phyloP scores from a whole-genome alignment of 2,888 invertebrate genomes.

The Villa cingulata region DNA sequence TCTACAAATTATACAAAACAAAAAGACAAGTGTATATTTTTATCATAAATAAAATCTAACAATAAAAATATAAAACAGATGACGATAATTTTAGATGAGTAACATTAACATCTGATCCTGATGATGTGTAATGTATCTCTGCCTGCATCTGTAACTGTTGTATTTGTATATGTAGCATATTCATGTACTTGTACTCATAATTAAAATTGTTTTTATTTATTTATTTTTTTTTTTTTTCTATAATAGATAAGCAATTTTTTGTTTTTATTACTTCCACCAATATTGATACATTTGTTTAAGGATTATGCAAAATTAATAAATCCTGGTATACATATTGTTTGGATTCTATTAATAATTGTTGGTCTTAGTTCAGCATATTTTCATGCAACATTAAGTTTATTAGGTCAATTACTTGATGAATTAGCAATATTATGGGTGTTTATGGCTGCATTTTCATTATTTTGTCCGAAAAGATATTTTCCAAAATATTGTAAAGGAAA shows the following conservation, averaged over 20 bases:
- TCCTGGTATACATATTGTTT: conserved; percentile 65
- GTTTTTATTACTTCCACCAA: conserved; percentile 63
- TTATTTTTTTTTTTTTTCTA: conserved; percentile 6
- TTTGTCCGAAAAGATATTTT: conserved; percentile 55
- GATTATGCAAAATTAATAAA: conserved; percentile 63
- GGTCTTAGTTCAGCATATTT: conserved; percentile 73
- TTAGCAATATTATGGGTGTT: conserved; percentile 71
- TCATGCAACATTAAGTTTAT: conserved; percentile 68
- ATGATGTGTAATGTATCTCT: too few relatives aligned
- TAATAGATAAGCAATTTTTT: conserved; percentile 62
- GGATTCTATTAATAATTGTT: conserved; percentile 65
- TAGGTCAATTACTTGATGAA: conserved; percentile 70
- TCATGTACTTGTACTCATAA: not conserved
- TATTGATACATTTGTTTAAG: conserved; percentile 62
- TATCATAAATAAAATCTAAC: not conserved
- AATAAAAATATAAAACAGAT: too few relatives aligned
- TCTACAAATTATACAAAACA: too few relatives aligned
- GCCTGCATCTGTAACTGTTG: too few relatives aligned
- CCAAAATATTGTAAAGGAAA: conserved; percentile 51
- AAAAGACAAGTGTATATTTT: conserved; percentile 10
- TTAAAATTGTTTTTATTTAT: conserved; percentile 7
- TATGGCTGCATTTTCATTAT: conserved; percentile 63
- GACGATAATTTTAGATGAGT: too few relatives aligned
- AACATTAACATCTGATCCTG: too few relatives aligned
- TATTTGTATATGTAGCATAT: conserved; percentile 4